These are phyloP conservation scores for Pedicia rivosa DNA, from an alignment of 2,888 invertebrate genomes.

Conservation along the genomic window DNA sequence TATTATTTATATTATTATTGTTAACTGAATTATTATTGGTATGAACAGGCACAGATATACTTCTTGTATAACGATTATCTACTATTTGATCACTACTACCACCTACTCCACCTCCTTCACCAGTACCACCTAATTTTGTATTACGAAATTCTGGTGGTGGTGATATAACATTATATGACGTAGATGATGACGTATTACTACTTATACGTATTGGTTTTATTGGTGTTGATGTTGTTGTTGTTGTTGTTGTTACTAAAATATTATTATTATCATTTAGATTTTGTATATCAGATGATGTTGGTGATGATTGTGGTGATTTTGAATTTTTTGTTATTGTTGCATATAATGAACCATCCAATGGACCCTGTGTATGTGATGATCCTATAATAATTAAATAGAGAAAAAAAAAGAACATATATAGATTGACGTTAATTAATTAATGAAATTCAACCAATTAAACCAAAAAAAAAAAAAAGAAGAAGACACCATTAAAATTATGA, in stretches of 20 bases:
- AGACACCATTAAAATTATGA: too few relatives aligned
- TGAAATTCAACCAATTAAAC: too few relatives aligned
- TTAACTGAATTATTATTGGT: neutral
- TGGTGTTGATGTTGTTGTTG: slow-evolving; percentile 1
- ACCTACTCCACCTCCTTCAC: neutral
- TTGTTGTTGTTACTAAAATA: slow-evolving; percentile 3
- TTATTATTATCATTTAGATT: neutral
- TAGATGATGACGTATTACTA: too few relatives aligned
- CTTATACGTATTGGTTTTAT: slow-evolving; percentile 2
- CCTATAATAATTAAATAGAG: slow-evolving; percentile 10
- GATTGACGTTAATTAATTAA: too few relatives aligned
- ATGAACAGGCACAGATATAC: slow-evolving; percentile 2
- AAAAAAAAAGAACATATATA: too few relatives aligned
- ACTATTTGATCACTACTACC: neutral
- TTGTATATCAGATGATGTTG: slow-evolving; percentile 1
- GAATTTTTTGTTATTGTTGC: slow-evolving; percentile 39
- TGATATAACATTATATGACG: slow-evolving; percentile 12
- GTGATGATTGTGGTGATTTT: slow-evolving; percentile 14
- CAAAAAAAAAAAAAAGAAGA: too few relatives aligned
- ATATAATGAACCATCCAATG: slow-evolving; percentile 81
- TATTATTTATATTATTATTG: slow-evolving; percentile 1
- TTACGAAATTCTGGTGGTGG: slow-evolving; percentile 15
- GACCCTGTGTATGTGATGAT: slow-evolving; percentile 54
- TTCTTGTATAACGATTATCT: slow-evolving; percentile 4
- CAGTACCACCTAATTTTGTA: neutral